Evolutionary conservation across 2,113 vertebrate genomes (phyloP).

Genomic region (Penelope pileata): DNA sequence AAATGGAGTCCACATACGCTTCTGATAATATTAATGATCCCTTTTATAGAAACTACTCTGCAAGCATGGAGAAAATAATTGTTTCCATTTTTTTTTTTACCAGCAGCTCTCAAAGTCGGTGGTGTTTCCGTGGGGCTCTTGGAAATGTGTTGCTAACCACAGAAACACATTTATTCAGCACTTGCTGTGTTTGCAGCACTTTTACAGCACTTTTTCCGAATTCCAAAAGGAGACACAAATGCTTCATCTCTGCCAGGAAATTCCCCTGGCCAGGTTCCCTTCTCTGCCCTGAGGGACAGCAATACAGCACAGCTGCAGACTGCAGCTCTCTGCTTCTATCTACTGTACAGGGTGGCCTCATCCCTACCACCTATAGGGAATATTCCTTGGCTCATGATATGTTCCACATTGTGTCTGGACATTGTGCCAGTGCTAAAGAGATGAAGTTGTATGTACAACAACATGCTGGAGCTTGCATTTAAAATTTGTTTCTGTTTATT

Average conservation of each 20-base stretch:
- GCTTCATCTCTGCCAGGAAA: neutral
- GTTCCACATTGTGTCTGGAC: neutral
- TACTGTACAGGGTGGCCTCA: neutral
- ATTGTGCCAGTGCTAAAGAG: neutral
- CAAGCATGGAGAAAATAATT: neutral
- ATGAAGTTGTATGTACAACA: neutral
- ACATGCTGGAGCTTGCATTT: neutral
- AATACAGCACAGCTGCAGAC: neutral
- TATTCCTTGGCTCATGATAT: neutral
- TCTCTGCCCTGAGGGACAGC: neutral
- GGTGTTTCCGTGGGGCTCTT: neutral
- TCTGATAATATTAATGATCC: neutral
- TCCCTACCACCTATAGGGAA: neutral
- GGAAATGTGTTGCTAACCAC: neutral
- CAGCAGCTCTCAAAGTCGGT: neutral
- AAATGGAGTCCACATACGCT: neutral
- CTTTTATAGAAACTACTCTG: neutral
- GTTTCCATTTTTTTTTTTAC: slow-evolving; percentile 35
- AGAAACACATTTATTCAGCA: neutral
- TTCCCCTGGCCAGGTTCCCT: neutral
- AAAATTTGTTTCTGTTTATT: neutral
- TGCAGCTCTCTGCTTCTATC: neutral
- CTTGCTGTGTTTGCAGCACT: neutral
- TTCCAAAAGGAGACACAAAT: neutral
- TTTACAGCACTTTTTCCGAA: neutral